phyloP scores from a whole-genome alignment of 2,888 invertebrate genomes.

The Drosophila trichaetosa region DNA sequence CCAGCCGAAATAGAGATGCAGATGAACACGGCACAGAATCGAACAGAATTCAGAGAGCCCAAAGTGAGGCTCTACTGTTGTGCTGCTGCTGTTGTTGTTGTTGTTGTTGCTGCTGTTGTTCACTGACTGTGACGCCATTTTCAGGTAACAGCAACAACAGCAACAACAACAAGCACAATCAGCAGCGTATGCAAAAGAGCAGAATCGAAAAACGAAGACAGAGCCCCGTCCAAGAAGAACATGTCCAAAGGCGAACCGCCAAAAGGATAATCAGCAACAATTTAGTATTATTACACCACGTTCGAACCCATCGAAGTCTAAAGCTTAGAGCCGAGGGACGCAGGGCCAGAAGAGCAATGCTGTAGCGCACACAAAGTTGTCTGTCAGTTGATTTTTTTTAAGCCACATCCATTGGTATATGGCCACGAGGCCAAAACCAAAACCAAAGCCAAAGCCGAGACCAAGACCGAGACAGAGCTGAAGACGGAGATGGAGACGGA shows the following conservation, averaged over 20 bases:
- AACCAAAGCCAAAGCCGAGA: conserved; percentile 21
- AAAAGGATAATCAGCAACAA: conserved; percentile 85
- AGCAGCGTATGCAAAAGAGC: conserved; percentile 70
- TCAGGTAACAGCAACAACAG: conserved; percentile 51
- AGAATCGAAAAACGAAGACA: conserved; percentile 33
- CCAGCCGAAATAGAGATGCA: conserved; percentile 71
- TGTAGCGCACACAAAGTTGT: conserved; percentile 73
- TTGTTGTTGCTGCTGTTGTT: conserved; percentile 58
- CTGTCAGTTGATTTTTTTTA: conserved; percentile 64
- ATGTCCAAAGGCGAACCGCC: conserved; percentile 82
- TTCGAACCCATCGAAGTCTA: conserved; percentile 75
- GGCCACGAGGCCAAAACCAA: conserved; percentile 27
- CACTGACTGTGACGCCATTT: conserved; percentile 83
- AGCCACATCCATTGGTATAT: conserved; percentile 30
- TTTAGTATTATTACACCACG: conserved; percentile 85
- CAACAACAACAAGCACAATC: conserved; percentile 16
- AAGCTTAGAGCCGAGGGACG: conserved; percentile 15
- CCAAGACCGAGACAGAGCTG: conserved; percentile 15
- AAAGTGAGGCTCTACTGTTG: conserved; percentile 10
- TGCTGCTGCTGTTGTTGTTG: conserved; percentile 52
- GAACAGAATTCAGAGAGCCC: conserved; percentile 21
- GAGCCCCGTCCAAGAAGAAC: conserved; percentile 54
- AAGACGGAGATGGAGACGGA: conserved; percentile 11
- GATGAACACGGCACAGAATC: conserved; percentile 38
- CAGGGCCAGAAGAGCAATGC: conserved; percentile 1